phyloP scores from a whole-genome alignment of 2,797 vertebrate species.

The Glossophaga mutica region DNA sequence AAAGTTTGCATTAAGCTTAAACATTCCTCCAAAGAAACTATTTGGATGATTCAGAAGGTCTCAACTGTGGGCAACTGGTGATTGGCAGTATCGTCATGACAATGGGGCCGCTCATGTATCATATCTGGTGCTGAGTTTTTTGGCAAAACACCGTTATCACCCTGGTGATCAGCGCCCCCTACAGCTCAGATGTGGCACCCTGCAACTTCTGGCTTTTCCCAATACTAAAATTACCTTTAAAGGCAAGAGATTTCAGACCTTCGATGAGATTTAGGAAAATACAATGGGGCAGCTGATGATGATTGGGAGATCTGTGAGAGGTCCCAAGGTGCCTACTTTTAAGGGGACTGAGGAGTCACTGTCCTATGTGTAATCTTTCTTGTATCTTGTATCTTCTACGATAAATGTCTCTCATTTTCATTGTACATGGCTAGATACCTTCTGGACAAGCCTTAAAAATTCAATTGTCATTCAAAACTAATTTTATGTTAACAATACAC shows the following conservation, averaged over 20 bases:
- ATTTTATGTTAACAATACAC: conserved; percentile 49
- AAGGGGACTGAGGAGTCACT: neutral
- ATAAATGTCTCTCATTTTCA: neutral
- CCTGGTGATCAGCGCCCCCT: neutral
- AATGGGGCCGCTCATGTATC: neutral
- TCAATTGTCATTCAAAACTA: conserved; percentile 44
- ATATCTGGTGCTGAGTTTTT: neutral
- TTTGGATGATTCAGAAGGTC: neutral
- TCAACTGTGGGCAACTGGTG: too few species aligned
- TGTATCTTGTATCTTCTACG: neutral
- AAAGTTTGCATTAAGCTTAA: neutral
- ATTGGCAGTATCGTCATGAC: neutral
- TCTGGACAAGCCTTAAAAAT: conserved; percentile 27
- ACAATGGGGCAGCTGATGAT: too few species aligned
- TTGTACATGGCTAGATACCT: neutral
- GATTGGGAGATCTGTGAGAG: neutral
- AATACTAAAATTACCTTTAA: neutral
- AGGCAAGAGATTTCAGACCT: neutral
- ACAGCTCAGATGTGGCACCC: neutral
- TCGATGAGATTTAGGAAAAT: neutral
- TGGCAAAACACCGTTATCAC: neutral
- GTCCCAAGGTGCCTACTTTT: neutral
- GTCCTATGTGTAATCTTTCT: neutral
- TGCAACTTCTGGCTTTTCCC: neutral
- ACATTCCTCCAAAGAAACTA: neutral